Evolutionary conservation across 2,113 vertebrate genomes (phyloP), one percentile per base, ranked within the genome.

Genomic region (Phalacrocorax carbo): DNA sequence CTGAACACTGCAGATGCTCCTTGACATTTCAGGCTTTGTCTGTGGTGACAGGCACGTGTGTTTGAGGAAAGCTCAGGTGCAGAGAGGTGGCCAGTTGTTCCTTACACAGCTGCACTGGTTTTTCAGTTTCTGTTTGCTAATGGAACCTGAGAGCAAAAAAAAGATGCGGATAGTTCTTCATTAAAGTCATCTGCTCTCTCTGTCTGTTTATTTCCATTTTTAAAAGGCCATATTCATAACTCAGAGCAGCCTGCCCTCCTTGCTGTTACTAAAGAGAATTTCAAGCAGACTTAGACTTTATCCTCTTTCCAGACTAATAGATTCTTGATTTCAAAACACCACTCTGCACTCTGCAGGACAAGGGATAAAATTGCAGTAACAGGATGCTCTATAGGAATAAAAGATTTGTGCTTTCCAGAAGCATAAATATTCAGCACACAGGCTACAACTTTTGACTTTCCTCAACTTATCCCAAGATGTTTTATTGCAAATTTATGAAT

Each of bases 161-260:
- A 90, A 86, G 89, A 91, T 64, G 76, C 2, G 0, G 13, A 55
- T 48, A 85, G 79, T 57, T 95, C 91, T 94, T 95, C 95, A 95
- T 96, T 97, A 91, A 96, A 96, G 84, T 94, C 75, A 87, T 91
- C 84, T 90, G 79, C 78, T 78, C 68, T 38, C 75, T 90, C 91
- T 95, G 60, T 81, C 73, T 96, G 93, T 95, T 96, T 97, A 96
- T 96, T 95, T 97, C 96, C 93, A 95, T 97, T 96, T 97, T 97
- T 95, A 95, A 97, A 97, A 97, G 97, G 96, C 96, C 97, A 96
- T 78, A 71, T 96, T 97, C 96, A 94, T 97, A 97, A 97, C 87
- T 96, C 97, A 96, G 78, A 95, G 78, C 75, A 91, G 75, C 38
- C 54, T 96, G 58, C 86, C 66, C 71, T 76, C 80, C 76, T 90